Evolutionary conservation across 2,888 invertebrate genomes (phyloP), one percentile per base, ranked within the genome.

Genomic region (Tetragonisca angustula): DNA sequence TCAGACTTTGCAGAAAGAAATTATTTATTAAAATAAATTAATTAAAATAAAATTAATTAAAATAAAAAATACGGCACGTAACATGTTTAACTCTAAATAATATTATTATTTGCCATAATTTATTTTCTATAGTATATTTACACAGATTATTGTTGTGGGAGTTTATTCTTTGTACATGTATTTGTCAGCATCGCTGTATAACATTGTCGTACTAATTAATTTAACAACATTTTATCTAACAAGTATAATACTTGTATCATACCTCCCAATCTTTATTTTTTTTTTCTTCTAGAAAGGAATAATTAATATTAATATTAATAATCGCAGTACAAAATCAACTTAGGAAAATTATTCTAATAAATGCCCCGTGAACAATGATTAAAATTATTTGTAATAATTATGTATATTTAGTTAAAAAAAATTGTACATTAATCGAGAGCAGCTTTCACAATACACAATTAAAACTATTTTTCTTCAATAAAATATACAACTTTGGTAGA

Each of bases 111-210:
- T 21, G 36, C 15, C 21, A 64, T 56, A 77, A 72, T 65, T 72
- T 72, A 50, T 19, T 72, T 49, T 17, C 4, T 72, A 49, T 2
- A 50, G 32, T 49, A 62, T 79, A 79, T 79, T 74, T 74, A 79
- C 79, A 74, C 15, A 24, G 2, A 62, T 27, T 43, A 43, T 72
- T 27, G 27, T 19, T 4, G 2, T 24, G 0, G 68, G 9, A 52
- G 43, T 74, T 4, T 27, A 21, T 61, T 17, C 49, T 61, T 49
- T 75, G 68, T 75, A 69, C 68, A 75, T 6, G 17, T 50, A 2
- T 19, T 21, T 19, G 2, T 24, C 24, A 67, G 0, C 56, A 64
- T 27, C 15, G 24, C 24, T 67, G 36, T 61, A 70, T 62, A 70
- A 27, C 21, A 43, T 52, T 52, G 43, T 2, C 21, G 68, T 4